Conservation (phyloP, 2,797 vertebrate genomes). For the Erethizon dorsatum region DNA sequence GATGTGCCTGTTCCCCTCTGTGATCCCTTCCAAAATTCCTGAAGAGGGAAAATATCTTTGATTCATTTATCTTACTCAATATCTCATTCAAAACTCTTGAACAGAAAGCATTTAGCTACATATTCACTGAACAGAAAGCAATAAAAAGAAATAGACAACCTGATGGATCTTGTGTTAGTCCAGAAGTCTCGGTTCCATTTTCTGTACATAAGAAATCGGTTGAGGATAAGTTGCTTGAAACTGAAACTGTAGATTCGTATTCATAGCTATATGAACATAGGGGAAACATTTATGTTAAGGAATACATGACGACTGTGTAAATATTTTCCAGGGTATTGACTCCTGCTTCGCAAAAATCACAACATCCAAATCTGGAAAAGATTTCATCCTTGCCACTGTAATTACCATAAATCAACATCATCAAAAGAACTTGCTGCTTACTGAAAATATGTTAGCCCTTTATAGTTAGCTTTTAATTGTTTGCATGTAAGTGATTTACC, state of each 20-base stretch:
- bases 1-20: not conserved
- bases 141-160: slow-evolving; percentile 73
- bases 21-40: not conserved
- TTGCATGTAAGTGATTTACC: not conserved
- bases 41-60: not conserved
- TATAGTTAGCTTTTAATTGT: not conserved
- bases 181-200: slow-evolving; percentile 83
- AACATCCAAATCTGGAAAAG: not conserved
- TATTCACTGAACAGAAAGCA: slow-evolving; percentile 30
- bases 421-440: not conserved
- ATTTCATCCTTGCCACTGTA: not conserved
- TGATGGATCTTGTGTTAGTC: slow-evolving; percentile 79
- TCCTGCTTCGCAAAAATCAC: not conserved
- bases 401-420: not conserved
- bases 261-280: slow-evolving; percentile 87
- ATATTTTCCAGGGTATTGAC: not conserved
- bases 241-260: slow-evolving; percentile 87
- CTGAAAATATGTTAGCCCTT: not conserved
- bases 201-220: slow-evolving; percentile 86
- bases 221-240: slow-evolving; percentile 86
- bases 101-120: not conserved
- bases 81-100: slow-evolving; percentile 10
- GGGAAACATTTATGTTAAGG: slow-evolving; percentile 38
- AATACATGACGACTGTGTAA: not conserved
- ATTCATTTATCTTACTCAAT: not conserved